Evolutionary conservation across 1,140 invertebrate species (phyloP).

Genomic region (Pemphigus obesinymphae): DNA sequence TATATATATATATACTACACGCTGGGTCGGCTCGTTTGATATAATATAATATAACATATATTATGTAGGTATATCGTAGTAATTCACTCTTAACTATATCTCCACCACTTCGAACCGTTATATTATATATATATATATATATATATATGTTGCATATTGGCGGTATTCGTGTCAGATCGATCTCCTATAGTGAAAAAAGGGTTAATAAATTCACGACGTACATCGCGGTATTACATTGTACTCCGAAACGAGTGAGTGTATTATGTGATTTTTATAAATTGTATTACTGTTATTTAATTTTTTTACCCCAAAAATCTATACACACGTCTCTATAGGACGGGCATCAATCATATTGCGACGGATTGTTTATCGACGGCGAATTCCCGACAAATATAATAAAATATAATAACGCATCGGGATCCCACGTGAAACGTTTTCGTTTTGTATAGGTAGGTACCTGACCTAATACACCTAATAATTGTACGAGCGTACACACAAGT

Average conservation of each 20-base stretch:
- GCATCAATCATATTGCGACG: not conserved
- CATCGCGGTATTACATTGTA: not conserved
- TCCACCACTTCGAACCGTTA: too few species aligned
- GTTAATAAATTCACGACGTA: not conserved
- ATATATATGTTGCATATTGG: not conserved
- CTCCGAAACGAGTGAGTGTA: not conserved
- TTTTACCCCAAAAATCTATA: not conserved
- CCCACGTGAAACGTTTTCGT: not conserved
- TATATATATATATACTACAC: too few species aligned
- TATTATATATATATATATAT: too few species aligned
- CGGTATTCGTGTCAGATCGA: not conserved
- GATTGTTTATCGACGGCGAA: constrained; percentile 6
- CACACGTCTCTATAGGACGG: not conserved
- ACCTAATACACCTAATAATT: too few species aligned
- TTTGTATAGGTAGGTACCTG: too few species aligned
- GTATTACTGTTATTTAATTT: not conserved
- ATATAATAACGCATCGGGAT: not conserved
- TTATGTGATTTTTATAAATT: not conserved
- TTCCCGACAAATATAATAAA: not conserved
- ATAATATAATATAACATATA: not conserved
- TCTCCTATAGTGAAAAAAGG: not conserved
- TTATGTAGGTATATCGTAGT: too few species aligned
- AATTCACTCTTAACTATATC: too few species aligned
- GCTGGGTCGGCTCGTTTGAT: not conserved
- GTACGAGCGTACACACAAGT: not conserved